A percentile compares a stretch with the other conserved stretches of the same genome.
Conservation (phyloP, 2,797 vertebrate genomes). For the Masticophis lateralis region DNA sequence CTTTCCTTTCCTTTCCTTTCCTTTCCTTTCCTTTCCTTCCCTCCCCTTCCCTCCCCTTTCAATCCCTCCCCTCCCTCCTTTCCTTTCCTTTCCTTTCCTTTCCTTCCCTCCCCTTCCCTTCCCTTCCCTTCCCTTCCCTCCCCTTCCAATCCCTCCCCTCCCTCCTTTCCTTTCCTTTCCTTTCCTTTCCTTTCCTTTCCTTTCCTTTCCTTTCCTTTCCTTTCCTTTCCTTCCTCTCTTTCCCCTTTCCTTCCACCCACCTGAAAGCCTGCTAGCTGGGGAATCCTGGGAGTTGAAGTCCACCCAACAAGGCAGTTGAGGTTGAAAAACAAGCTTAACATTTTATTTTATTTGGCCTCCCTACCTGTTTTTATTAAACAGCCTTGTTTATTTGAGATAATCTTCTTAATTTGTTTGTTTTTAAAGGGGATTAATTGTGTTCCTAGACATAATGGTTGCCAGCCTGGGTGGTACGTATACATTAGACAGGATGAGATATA, state of each 20-base stretch:
- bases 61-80: no score
- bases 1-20: no score
- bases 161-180: neutral
- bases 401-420: neutral
- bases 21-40: no score
- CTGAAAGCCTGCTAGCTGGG: neutral
- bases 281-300: neutral
- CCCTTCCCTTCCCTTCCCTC: accelerated
- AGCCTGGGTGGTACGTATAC: neutral
- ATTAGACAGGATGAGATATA: neutral
- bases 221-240: neutral
- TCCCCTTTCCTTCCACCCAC: neutral
- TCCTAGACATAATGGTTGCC: neutral
- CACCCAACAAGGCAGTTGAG: no score
- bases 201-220: neutral
- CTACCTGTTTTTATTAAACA: neutral
- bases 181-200: accelerated
- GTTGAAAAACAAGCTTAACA: neutral
- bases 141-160: no score
- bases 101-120: accelerated
- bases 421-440: neutral
- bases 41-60: neutral
- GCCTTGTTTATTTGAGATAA: neutral
- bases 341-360: neutral
- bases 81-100: neutral